Percentiles rank a stretch among this genome's conserved stretches.
These are phyloP conservation scores for Bovichtus diacanthus DNA, from an alignment of 2,797 vertebrate genomes.

Conservation along the genomic window DNA sequence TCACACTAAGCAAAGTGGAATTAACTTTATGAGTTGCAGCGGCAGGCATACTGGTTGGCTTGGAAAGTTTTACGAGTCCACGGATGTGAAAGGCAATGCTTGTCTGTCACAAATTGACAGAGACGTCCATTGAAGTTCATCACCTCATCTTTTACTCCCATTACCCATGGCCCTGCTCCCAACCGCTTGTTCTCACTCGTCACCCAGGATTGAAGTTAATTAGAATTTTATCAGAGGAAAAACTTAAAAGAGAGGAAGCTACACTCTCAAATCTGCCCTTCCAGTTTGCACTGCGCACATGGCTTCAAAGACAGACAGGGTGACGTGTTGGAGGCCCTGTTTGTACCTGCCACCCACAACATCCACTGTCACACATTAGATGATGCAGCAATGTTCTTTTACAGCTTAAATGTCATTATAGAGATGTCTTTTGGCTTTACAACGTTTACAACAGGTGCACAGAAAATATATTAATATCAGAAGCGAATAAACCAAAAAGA, in stretches of 20 bases:
- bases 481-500: too few relatives aligned
- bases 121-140: conserved; percentile 7
- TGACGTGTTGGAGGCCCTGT: conserved; percentile 34
- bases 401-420: conserved; percentile 13
- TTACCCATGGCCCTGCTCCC: conserved; percentile 4
- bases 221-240: conserved; percentile 73
- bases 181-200: conserved; percentile 28
- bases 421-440: neutral
- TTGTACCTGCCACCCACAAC: conserved; percentile 28
- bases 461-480: neutral
- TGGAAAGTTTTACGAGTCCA: conserved; percentile 1
- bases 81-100: neutral
- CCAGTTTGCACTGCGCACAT: conserved; percentile 37
- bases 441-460: neutral
- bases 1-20: neutral
- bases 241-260: conserved; percentile 71
- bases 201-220: conserved; percentile 70
- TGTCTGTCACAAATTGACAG: conserved; percentile 23
- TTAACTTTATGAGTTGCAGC: conserved; percentile 1
- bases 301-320: conserved; percentile 36
- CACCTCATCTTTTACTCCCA: conserved; percentile 12
- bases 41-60: neutral
- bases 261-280: conserved; percentile 60
- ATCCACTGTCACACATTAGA: conserved; percentile 17
- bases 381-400: conserved; percentile 37